Base-by-base conservation (phyloP, 2,888 invertebrate species). In the Liodrosophila aerea region DNA sequence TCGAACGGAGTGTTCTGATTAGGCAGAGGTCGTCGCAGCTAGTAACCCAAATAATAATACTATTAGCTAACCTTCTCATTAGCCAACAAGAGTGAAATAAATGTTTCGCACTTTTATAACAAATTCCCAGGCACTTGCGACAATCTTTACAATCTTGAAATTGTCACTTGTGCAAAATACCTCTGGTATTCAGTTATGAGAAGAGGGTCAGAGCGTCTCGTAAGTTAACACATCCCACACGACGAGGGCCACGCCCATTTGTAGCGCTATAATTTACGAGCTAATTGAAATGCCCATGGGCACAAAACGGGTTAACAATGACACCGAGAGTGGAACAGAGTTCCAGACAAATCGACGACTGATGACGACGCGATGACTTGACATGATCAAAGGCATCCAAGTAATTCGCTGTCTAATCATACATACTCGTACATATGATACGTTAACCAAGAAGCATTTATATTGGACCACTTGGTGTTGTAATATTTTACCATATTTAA, bases 261-360 rank as follows among this genome's bases (percentile, higher is more conserved):
- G 8, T 16, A 22, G 16, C 39, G 27, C 11, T 29, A 29, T 40
- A 37, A 47, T 41, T 57, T 29, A 59, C 15, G 29, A 54, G 29
- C 61, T 74, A 64, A 68, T 64, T 71, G 56, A 64, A 41, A 41
- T 62, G 39, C 50, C 56, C 78, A 77, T 58, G 59, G 64, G 41
- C 72, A 71, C 15, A 37, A 58, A 65, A 52, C 72, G 37, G 29
- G 54, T 71, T 56, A 54, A 34, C 46, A 47, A 33, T 34, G 13
- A 30, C 44, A 33, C 37, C 15, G 9, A 52, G 9, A 52, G 22
- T 22, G 22, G 22, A 22, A 5, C 22, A 27, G 15, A 37, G 22
- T 31, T 29, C 16, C 37, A 69, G 62, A 53, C 57, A 39, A 18
- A 11, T 31, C 36, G 58, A 56, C 49, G 58, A 45, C 54, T 29